Conservation (phyloP, 92 coral and sea anemone genomes). For the Virgularia gustaviana region DNA sequence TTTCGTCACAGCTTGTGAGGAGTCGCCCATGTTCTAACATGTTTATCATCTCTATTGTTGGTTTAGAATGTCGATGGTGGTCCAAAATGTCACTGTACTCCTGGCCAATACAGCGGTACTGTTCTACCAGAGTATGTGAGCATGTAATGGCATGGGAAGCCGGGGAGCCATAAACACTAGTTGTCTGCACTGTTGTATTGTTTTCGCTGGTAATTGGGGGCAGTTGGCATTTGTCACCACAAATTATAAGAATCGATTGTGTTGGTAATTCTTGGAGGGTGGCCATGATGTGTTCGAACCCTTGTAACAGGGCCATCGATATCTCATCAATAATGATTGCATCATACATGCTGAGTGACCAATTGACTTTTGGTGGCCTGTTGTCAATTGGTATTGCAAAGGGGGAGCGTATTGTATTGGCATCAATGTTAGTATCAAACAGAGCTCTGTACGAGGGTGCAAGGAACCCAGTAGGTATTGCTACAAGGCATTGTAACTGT, state of each 20-base stretch:
- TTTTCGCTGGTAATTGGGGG: conserved; percentile 31
- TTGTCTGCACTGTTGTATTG: neutral
- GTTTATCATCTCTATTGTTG: neutral
- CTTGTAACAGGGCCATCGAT: conserved; percentile 18
- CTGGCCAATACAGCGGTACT: conserved; percentile 29
- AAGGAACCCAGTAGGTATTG: conserved; percentile 39
- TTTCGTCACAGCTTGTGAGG: neutral
- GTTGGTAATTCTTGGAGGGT: conserved; percentile 25
- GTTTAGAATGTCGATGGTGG: conserved; percentile 7
- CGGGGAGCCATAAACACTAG: neutral
- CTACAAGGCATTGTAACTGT: neutral
- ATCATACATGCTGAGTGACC: conserved; percentile 8
- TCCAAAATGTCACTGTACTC: neutral
- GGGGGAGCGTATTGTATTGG: conserved; percentile 25
- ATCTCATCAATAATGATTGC: conserved; percentile 34
- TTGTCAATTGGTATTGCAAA: conserved; percentile 24
- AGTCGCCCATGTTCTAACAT: neutral
- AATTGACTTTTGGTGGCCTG: neutral
- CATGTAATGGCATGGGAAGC: neutral
- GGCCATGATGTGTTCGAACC: conserved; percentile 12
- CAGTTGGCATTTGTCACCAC: conserved; percentile 40
- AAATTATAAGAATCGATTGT: conserved; percentile 23
- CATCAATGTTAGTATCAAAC: neutral
- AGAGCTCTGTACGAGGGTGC: neutral
- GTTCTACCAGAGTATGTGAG: neutral